Base-by-base conservation (phyloP, 37 sponge, comb jelly and placozoan species). In the Spongia lamella region DNA sequence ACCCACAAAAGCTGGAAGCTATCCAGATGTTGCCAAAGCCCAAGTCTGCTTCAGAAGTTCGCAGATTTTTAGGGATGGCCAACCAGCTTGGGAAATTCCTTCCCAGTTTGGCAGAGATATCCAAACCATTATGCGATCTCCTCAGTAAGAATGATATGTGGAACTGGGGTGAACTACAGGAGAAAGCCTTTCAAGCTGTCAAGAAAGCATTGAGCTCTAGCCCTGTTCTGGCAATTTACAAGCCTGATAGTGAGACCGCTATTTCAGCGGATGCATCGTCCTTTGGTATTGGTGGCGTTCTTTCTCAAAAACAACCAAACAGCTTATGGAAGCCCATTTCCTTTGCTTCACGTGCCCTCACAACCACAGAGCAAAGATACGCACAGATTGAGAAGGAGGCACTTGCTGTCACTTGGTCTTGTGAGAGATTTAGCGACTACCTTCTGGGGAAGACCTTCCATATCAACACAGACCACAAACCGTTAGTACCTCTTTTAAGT, bases 261-360 rank as follows among this genome's bases (percentile, higher is more conserved):
- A 35, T 64, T 31, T 64, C 66, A 32, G 66, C 66, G 7, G 49
- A 55, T 76, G 65, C 77, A n/a, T 61, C 43, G 13, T 55, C 62
- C 36, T 61, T 29, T n/a, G 65, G 63, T 14, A 0, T 83, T 68
- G 31, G 84, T 38, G 60, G 24, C 32, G 59, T 83, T 53, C 22
- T 83, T 40, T 3, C 38, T 20, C 58, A 75, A 47, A 47, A 83
- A 83, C 61, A 83, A 24, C 71, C 36, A 6, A 19, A 83, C 59
- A 29, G 56, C 53, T 20, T 27, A 43, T 64, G 66, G 66, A 26
- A 9, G 26, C 66, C 66, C 7, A 9, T 64, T 31, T 4, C 66
- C 5, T 64, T 32, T 31, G 35, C 35, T 36, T 64, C 66, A 31
- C 29, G 66, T 14, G 15, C 66, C 11, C 11, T 64, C 7, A 64